Conservation (phyloP, 1,140 invertebrate genomes). For the Campoletis sonorensis region DNA sequence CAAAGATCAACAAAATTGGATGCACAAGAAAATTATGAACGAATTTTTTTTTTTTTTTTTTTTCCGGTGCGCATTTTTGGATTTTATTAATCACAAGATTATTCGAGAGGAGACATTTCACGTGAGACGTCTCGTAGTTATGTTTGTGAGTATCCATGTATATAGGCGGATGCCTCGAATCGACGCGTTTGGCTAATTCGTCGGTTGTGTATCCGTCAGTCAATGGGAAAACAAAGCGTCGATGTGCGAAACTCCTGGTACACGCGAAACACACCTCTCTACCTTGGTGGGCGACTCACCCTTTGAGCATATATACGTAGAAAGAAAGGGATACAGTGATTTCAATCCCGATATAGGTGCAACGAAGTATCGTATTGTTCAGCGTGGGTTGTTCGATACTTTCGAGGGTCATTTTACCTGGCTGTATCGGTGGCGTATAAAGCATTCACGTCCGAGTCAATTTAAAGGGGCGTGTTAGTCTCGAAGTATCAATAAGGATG, state of each 20-base stretch:
- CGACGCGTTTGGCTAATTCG: constrained; percentile 19
- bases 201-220: constrained; percentile 24
- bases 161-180: not conserved
- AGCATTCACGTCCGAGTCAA: not conserved
- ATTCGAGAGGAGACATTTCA: not conserved
- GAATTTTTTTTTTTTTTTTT: too few species aligned
- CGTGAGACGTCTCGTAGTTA: not conserved
- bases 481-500: too few species aligned
- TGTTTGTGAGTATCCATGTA: not conserved
- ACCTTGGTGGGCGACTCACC: not conserved
- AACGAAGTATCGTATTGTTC: not conserved
- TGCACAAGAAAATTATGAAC: too few species aligned
- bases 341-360: not conserved
- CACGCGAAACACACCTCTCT: not conserved
- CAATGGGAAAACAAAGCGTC: constrained; percentile 12
- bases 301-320: not conserved
- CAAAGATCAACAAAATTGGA: too few species aligned
- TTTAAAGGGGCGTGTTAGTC: too few species aligned
- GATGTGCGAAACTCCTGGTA: not conserved
- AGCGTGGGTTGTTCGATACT: not conserved
- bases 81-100: too few species aligned
- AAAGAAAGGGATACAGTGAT: not conserved
- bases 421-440: not conserved
- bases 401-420: not conserved
- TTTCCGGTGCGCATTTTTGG: too few species aligned